Evolutionary conservation across 2,797 vertebrate species (phyloP).

Genomic region (Microhierax caerulescens): DNA sequence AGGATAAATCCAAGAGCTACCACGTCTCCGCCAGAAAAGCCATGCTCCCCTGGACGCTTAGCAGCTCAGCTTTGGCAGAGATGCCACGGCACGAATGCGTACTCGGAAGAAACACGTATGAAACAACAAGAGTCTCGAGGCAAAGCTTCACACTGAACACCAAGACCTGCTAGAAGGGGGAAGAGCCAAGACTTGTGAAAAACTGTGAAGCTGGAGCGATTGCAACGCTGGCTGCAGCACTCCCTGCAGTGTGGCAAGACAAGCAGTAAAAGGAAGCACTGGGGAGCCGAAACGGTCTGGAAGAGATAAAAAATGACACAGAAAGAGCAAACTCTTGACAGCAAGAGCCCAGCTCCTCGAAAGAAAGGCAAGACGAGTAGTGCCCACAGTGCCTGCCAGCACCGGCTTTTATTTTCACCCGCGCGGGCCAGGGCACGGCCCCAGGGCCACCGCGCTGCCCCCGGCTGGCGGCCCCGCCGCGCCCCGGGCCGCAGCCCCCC

Average conservation of each 20-base stretch:
- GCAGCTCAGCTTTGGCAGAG: neutral
- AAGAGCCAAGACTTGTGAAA: neutral
- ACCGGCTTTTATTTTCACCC: neutral
- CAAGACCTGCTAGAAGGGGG: neutral
- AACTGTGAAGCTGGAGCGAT: neutral
- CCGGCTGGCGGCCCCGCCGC: too few species aligned
- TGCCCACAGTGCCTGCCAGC: neutral
- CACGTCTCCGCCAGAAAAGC: neutral
- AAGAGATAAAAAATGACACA: neutral
- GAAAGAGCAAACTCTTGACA: neutral
- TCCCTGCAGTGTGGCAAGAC: neutral
- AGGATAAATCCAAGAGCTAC: neutral
- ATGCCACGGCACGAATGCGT: rapidly evolving
- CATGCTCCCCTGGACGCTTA: rapidly evolving
- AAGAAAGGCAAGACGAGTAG: neutral
- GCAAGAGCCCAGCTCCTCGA: neutral
- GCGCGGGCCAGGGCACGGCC: too few species aligned
- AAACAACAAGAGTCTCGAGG: neutral
- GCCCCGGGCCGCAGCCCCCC: too few species aligned
- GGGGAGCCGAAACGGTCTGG: neutral
- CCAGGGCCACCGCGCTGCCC: too few species aligned
- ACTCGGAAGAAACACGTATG: neutral
- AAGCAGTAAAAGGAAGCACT: neutral
- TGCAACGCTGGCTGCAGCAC: neutral
- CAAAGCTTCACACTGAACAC: neutral